Conservation (phyloP, 23 tunicate genomes). For the Corella eumyota region DNA sequence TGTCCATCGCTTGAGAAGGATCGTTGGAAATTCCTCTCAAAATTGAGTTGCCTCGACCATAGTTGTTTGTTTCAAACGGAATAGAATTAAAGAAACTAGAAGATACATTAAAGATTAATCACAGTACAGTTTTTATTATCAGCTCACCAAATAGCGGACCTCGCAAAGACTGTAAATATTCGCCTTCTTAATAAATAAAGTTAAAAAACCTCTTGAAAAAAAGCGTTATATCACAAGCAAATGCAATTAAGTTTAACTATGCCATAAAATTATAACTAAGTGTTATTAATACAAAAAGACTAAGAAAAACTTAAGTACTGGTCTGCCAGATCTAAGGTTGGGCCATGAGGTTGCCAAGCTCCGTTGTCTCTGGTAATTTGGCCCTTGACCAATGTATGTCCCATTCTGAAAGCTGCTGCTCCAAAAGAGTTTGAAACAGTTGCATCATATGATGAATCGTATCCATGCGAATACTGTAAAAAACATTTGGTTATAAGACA, state of each 20-base stretch:
- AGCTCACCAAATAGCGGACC: too few species aligned
- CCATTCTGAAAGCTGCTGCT: constrained; percentile 80
- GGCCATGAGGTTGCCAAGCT: constrained; percentile 8
- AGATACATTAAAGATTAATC: too few species aligned
- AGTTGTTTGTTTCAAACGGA: constrained; percentile 22
- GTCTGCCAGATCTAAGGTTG: constrained; percentile 8
- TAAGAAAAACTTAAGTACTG: constrained; percentile 11
- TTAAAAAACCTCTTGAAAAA: too few species aligned
- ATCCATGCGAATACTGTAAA: constrained; percentile 60
- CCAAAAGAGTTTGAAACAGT: constrained; percentile 53
- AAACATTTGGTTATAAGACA: constrained; percentile 10
- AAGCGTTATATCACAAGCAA: too few species aligned
- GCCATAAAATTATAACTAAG: too few species aligned
- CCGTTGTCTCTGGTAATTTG: constrained; percentile 20
- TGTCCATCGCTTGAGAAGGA: constrained; percentile 20
- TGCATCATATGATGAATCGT: constrained; percentile 82
- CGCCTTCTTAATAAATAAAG: too few species aligned
- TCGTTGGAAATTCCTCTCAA: constrained; percentile 46
- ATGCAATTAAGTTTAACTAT: too few species aligned
- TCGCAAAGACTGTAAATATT: too few species aligned
- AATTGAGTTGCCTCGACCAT: constrained; percentile 65
- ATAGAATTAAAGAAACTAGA: constrained; percentile 63
- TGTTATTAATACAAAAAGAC: background rate
- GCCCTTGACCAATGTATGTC: constrained; percentile 42
- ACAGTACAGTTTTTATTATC: too few species aligned